A percentile compares a stretch with the other conserved stretches of the same genome.
Evolutionary conservation across 2,113 vertebrate genomes (phyloP).

Genomic region (Eptesicus fuscus): DNA sequence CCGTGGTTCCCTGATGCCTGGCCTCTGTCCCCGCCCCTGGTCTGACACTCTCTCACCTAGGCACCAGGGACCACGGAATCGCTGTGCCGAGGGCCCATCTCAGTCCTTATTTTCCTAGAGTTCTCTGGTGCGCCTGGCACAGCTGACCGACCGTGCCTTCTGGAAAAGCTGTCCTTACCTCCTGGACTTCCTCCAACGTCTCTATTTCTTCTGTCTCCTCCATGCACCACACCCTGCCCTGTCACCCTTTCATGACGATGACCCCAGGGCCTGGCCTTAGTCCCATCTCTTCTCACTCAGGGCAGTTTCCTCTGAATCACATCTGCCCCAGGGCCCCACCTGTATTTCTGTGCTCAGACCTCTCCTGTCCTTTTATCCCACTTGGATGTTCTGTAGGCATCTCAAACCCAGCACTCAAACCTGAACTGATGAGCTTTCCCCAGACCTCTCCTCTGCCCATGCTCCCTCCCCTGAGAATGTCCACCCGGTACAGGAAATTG

Average conservation of each 20-base stretch:
- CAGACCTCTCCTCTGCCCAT: not conserved
- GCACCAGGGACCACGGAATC: not conserved
- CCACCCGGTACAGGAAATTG: not conserved
- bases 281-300: not conserved
- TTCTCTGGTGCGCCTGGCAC: not conserved
- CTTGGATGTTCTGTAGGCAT: not conserved
- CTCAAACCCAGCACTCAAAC: not conserved
- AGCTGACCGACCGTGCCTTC: accelerated
- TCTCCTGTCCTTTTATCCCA: not conserved
- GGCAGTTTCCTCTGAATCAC: not conserved
- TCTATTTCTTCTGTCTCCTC: not conserved
- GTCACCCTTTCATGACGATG: accelerated
- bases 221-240: accelerated
- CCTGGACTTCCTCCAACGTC: not conserved
- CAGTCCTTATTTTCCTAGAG: not conserved
- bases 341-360: not conserved
- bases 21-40: not conserved
- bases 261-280: not conserved
- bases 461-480: not conserved
- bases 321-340: accelerated
- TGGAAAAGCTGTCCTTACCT: not conserved
- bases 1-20: not conserved
- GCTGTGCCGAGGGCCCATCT: accelerated
- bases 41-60: not conserved
- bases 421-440: not conserved